Evolutionary conservation across 2,888 invertebrate genomes (phyloP).

Genomic region (Lepas anatifera): DNA sequence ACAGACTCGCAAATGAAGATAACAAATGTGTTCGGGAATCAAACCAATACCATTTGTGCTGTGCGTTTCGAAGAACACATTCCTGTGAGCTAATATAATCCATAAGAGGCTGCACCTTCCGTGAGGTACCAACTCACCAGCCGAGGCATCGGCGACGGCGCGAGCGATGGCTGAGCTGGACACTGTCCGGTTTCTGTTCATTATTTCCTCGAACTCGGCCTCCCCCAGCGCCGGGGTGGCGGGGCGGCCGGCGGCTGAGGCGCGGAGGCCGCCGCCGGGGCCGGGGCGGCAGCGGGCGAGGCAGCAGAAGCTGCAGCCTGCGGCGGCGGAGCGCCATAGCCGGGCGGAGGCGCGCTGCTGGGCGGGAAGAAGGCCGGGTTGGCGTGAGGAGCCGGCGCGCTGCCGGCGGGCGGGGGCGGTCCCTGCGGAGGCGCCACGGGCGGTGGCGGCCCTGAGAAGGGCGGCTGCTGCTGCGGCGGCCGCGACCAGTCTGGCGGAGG

Average conservation of each 20-base stretch:
- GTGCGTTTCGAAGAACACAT: too few species aligned
- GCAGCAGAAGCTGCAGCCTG: slow-evolving; percentile 27
- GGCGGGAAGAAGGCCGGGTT: slow-evolving; percentile 95
- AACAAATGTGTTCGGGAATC: too few species aligned
- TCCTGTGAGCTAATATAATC: too few species aligned
- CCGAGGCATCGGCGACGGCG: slow-evolving; percentile 94
- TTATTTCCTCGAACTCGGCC: slow-evolving; percentile 96
- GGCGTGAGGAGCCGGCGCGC: slow-evolving; percentile 68
- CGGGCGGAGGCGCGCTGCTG: slow-evolving; percentile 30
- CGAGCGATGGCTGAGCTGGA: slow-evolving; percentile 94
- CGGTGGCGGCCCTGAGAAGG: slow-evolving; percentile 36
- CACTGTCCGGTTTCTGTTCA: slow-evolving; percentile 92
- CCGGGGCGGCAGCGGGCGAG: slow-evolving; percentile 37
- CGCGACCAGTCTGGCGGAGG: neutral
- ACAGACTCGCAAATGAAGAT: too few species aligned
- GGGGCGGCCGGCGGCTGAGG: too few species aligned
- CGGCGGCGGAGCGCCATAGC: slow-evolving; percentile 23
- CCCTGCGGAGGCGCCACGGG: slow-evolving; percentile 1
- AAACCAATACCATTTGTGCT: too few species aligned
- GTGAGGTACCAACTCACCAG: too few species aligned
- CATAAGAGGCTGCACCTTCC: too few species aligned
- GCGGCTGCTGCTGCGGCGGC: slow-evolving; percentile 34
- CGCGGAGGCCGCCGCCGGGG: too few species aligned
- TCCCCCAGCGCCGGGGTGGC: slow-evolving; percentile 56
- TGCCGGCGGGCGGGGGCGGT: slow-evolving; percentile 9